phyloP scores from a whole-genome alignment of 2,888 invertebrate genomes.

The Leucophora obtusa region DNA sequence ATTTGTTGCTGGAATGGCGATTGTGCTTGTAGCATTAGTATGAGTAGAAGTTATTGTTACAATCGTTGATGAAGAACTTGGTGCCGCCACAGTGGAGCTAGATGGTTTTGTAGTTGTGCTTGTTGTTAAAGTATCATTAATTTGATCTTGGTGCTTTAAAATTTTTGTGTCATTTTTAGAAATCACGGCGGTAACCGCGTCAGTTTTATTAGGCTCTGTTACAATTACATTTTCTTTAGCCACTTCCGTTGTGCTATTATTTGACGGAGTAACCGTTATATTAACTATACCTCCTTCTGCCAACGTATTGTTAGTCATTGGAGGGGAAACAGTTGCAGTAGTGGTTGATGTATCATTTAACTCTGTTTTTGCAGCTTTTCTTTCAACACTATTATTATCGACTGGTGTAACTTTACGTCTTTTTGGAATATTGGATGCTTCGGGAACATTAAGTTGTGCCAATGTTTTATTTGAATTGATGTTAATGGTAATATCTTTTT shows the following conservation, averaged over 20 bases:
- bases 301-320: background rate
- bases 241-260: background rate
- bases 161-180: slow-evolving; percentile 21
- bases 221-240: background rate
- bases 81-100: background rate
- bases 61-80: background rate
- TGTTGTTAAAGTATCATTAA: slow-evolving; percentile 2
- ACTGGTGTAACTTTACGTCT: slow-evolving; percentile 50
- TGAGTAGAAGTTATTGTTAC: background rate
- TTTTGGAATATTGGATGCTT: slow-evolving; percentile 30
- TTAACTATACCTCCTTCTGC: slow-evolving; percentile 10
- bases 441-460: slow-evolving; percentile 26
- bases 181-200: background rate
- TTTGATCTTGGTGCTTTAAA: background rate
- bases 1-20: slow-evolving; percentile 63
- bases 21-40: slow-evolving; percentile 6
- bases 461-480: slow-evolving; percentile 30
- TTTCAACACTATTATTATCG: slow-evolving; percentile 7
- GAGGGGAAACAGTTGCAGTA: background rate
- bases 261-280: background rate
- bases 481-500: slow-evolving; percentile 43
- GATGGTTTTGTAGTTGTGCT: background rate
- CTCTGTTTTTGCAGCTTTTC: background rate
- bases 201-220: background rate
- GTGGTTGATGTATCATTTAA: background rate